Conservation (phyloP, 2,113 vertebrate genomes). For the Tympanuchus pallidicinctus region DNA sequence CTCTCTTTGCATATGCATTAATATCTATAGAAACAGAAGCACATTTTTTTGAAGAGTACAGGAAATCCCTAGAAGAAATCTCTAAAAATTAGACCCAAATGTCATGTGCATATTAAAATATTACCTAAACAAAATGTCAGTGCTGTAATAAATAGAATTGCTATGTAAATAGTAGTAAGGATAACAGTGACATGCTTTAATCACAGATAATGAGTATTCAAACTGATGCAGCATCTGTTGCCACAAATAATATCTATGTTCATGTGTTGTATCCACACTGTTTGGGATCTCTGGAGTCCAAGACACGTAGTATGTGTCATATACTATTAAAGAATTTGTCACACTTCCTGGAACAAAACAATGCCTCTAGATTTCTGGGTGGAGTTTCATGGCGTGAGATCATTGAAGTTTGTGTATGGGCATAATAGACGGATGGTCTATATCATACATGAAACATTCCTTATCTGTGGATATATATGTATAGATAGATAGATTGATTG, state of each 20-base stretch:
- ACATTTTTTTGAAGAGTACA: not conserved
- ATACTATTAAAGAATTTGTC: not conserved
- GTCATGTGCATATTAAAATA: not conserved
- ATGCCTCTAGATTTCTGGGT: not conserved
- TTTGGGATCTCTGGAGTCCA: not conserved
- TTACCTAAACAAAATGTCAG: not conserved
- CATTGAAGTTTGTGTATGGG: not conserved
- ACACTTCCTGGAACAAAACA: not conserved
- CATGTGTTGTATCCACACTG: not conserved
- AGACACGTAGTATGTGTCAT: too few relatives aligned
- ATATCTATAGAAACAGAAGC: not conserved
- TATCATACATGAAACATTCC: not conserved
- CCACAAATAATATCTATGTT: not conserved
- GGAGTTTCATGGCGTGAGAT: not conserved
- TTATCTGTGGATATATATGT: not conserved
- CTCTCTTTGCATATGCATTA: not conserved
- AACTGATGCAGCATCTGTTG: not conserved
- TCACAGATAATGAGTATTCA: not conserved
- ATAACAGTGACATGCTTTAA: not conserved
- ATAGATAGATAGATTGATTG: not conserved
- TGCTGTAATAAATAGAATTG: not conserved
- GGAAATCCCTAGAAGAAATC: not conserved
- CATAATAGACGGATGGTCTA: not conserved
- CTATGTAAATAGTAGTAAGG: not conserved
- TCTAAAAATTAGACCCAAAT: not conserved